Evolutionary conservation across 2,113 vertebrate species (phyloP), one percentile per base, ranked within the genome.

Genomic region (Numenius arquata): DNA sequence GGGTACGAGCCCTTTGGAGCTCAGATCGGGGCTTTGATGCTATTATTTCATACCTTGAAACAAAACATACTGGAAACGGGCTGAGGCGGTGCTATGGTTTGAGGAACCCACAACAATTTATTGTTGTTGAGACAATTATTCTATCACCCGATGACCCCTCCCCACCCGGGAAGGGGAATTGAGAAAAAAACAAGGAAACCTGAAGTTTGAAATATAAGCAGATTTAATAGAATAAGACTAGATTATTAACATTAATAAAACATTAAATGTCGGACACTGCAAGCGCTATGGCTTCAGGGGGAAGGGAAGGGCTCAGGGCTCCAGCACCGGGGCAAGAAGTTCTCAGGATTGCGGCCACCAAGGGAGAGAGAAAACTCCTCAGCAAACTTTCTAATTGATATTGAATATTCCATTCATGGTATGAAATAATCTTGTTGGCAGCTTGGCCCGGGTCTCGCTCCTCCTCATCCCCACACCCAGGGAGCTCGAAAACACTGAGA

Each of bases 1-100:
- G 53, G 27, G 4, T 4, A 3, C 0, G 11, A 81, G 45, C 4
- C 5, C 76, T 43, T 2, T 15, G 40, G 38, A 6, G 14, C 29
- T 65, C 40, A 21, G 4, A 19, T 30, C 58, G 13, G 68, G 27
- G 50, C 26, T 68, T 19, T 29, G 8, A 6, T 30, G 30, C 45
- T 29, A 6, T 14, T 79, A 27, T 70, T 73, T 83, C 83, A 40
- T 15, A 30, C 34, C 53, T 11, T 10, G 36, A 36, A 30, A 52
- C 12, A 30, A n/a, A 78, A 50, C 3, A 29, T 1, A 9, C 40
- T 20, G 66, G 47, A 11, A 20, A 36, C 3, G 1, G 47, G 55
- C 48, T 30, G 62, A 41, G 62, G 47, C 1, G 1, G 38, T 23
- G 21, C 22, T 23, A 22, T 23, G 34, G 34, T n/a, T n/a, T 59